phyloP scores from a whole-genome alignment of 1,140 invertebrate species.

The Calycopis cecrops region DNA sequence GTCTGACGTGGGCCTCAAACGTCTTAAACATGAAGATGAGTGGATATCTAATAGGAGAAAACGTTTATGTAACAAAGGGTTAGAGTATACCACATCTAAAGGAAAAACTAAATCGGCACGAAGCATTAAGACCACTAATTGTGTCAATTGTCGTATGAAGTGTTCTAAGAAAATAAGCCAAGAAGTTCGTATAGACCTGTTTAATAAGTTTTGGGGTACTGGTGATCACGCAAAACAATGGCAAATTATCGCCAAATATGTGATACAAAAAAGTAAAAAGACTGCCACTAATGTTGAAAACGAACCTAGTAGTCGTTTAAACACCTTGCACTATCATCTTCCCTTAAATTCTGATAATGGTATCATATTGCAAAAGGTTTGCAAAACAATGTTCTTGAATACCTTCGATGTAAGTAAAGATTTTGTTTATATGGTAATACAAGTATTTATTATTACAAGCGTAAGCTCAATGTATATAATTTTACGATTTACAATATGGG shows the following conservation, averaged over 20 bases:
- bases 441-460: too few relatives aligned
- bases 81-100: slow-evolving; percentile 6
- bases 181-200: slow-evolving; percentile 7
- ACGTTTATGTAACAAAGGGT: slow-evolving; percentile 14
- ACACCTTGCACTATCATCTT: slow-evolving; percentile 16
- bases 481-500: too few relatives aligned
- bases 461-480: too few relatives aligned
- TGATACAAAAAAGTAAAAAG: too few relatives aligned
- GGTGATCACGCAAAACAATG: slow-evolving; percentile 13
- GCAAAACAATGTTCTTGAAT: slow-evolving; percentile 19
- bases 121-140: slow-evolving; percentile 13
- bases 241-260: slow-evolving; percentile 17
- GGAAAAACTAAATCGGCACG: slow-evolving; percentile 10
- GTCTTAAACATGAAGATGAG: too few relatives aligned
- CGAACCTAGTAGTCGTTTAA: slow-evolving; percentile 15
- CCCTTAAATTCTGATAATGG: slow-evolving; percentile 7
- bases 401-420: slow-evolving; percentile 16
- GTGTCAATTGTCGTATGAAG: slow-evolving; percentile 13
- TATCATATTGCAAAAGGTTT: slow-evolving; percentile 13
- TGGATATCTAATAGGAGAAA: slow-evolving; percentile 17
- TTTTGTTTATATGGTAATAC: too few relatives aligned
- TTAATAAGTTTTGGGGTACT: slow-evolving; percentile 14
- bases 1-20: too few relatives aligned
- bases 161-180: slow-evolving; percentile 4
- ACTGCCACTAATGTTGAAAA: too few relatives aligned